These are phyloP conservation scores for Ptychoptera contaminata DNA, from an alignment of 2,888 invertebrate genomes.

Conservation along the genomic window DNA sequence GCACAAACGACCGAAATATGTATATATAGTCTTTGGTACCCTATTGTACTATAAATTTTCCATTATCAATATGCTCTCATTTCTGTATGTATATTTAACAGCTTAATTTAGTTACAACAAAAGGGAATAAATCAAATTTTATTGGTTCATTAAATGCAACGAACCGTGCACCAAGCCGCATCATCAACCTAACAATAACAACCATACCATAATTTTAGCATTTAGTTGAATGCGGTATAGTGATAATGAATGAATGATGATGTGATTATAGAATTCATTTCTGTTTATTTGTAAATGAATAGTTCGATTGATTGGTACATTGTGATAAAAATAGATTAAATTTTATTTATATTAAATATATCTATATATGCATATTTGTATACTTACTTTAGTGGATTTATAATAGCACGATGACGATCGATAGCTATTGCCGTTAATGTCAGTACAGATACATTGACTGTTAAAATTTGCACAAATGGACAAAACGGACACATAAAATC, in stretches of 20 bases:
- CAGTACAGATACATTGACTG: constrained; percentile 79
- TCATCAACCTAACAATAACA: too few relatives aligned
- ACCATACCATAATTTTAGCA: too few relatives aligned
- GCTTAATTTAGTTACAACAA: background rate
- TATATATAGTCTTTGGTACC: too few relatives aligned
- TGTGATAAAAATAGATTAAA: too few relatives aligned
- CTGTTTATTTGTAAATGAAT: too few relatives aligned
- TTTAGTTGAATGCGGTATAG: too few relatives aligned
- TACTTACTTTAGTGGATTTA: constrained; percentile 53
- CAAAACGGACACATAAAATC: constrained; percentile 78
- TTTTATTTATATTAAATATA: too few relatives aligned
- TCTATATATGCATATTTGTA: background rate
- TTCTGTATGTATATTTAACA: background rate
- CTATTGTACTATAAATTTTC: background rate
- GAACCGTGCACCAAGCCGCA: background rate
- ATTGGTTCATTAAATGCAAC: background rate
- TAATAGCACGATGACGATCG: constrained; percentile 66
- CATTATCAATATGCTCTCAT: background rate
- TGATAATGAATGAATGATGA: too few relatives aligned
- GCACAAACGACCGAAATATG: too few relatives aligned
- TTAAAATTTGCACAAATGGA: constrained; percentile 72
- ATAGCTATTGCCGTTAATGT: constrained; percentile 76
- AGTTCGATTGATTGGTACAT: too few relatives aligned
- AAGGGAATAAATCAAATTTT: background rate
- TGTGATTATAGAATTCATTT: too few relatives aligned